A percentile compares a stretch with the other conserved stretches of the same genome.
These are phyloP conservation scores for Stenolophus ochropezus DNA, from an alignment of 2,888 invertebrate genomes.

Conservation along the genomic window DNA sequence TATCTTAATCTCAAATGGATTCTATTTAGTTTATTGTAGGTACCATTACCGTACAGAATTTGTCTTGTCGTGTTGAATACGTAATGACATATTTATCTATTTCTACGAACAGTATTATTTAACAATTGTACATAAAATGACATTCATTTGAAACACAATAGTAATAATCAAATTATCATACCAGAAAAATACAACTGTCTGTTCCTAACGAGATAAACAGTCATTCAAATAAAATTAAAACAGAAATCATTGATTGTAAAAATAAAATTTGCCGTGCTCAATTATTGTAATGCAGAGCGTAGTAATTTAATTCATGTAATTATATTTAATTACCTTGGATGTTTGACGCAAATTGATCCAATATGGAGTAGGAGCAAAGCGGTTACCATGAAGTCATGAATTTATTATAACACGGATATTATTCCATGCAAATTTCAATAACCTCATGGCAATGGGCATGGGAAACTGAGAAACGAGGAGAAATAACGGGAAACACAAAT, in stretches of 20 bases:
- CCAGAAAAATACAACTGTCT: no score
- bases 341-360: constrained; percentile 25
- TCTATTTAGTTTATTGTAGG: no score
- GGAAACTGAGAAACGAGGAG: not conserved
- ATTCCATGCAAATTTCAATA: constrained; percentile 17
- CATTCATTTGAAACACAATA: not conserved
- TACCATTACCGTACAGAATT: no score
- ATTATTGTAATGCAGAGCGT: not conserved
- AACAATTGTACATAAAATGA: no score
- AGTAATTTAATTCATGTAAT: constrained; percentile 21
- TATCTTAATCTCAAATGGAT: no score
- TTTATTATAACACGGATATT: constrained; percentile 37
- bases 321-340: constrained; percentile 1
- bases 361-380: constrained; percentile 15
- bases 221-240: constrained; percentile 12
- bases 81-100: no score
- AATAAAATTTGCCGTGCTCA: not conserved
- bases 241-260: not conserved
- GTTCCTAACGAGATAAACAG: not conserved
- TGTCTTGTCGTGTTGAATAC: no score
- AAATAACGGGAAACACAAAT: not conserved
- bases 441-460: not conserved
- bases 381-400: not conserved
- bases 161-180: not conserved
- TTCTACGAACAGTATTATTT: no score